Percentiles rank a stretch among this genome's conserved stretches.
Evolutionary conservation across 2,888 invertebrate species (phyloP).

Genomic region (Amphipoea lucens): DNA sequence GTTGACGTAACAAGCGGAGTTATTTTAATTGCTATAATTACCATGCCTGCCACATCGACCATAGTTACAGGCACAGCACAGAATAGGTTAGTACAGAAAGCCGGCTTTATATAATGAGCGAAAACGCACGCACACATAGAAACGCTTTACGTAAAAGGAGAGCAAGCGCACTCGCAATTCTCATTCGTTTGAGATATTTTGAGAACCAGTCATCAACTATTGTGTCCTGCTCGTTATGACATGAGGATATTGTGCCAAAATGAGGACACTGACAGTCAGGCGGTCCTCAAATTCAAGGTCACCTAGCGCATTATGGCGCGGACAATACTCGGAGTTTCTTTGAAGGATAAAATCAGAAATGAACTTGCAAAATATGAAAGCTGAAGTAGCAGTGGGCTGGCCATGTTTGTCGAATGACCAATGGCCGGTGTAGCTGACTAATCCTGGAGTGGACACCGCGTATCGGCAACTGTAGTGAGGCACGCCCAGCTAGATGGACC

Average conservation of each 20-base stretch:
- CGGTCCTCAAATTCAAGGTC: neutral
- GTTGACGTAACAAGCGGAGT: constrained; percentile 50
- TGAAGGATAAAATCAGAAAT: neutral
- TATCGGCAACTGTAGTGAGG: too few relatives aligned
- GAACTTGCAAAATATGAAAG: neutral
- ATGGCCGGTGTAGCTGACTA: neutral
- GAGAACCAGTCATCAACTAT: neutral
- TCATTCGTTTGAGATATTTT: neutral
- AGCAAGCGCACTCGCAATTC: neutral
- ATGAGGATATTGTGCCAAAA: too few relatives aligned
- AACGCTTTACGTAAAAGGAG: neutral
- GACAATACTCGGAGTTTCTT: too few relatives aligned
- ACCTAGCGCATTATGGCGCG: neutral
- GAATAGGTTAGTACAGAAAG: constrained; percentile 14
- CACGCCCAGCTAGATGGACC: too few relatives aligned
- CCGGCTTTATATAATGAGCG: neutral
- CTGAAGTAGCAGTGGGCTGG: neutral
- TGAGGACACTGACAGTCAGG: neutral
- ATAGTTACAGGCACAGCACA: constrained; percentile 23
- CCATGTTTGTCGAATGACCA: neutral
- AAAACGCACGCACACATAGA: neutral
- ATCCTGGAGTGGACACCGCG: neutral
- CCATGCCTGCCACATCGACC: constrained; percentile 58
- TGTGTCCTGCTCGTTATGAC: neutral
- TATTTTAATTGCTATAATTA: constrained; percentile 65